Conservation (phyloP, 1,140 invertebrate genomes). For the Drosophila tani region DNA sequence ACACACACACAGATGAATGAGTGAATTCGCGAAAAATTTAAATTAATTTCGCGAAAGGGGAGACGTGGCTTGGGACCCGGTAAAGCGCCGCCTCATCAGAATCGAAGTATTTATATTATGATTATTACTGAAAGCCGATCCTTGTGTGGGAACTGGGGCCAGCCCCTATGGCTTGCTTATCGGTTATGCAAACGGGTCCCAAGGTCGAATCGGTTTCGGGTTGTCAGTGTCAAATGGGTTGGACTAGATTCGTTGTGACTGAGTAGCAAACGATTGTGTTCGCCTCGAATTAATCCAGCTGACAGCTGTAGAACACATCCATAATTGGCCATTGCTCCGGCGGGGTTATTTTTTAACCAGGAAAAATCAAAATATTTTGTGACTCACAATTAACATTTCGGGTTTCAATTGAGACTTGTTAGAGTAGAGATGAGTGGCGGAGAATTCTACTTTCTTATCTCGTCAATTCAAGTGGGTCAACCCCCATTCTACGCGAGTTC, state of each 20-base stretch:
- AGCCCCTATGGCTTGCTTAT: conserved; percentile 1
- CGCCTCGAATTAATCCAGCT: conserved; percentile 45
- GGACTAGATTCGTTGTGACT: conserved; percentile 25
- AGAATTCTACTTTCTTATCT: conserved; percentile 34
- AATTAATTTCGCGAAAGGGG: conserved; percentile 30
- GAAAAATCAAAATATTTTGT: conserved; percentile 41
- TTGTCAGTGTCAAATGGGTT: conserved; percentile 44
- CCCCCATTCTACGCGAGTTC: conserved; percentile 24
- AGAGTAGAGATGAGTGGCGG: conserved; percentile 1
- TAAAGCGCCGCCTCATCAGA: conserved; percentile 39
- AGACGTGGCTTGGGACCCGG: conserved; percentile 31
- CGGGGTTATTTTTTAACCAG: background rate
- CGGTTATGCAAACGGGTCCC: conserved; percentile 18
- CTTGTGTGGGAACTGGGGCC: conserved; percentile 46
- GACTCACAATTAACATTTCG: conserved; percentile 43
- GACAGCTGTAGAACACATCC: conserved; percentile 40
- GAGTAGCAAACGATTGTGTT: conserved; percentile 27
- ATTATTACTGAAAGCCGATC: conserved; percentile 48
- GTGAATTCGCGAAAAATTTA: conserved; percentile 58
- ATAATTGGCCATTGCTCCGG: conserved; percentile 36
- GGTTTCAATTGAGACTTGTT: conserved; percentile 32
- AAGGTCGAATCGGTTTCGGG: conserved; percentile 44
- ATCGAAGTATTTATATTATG: conserved; percentile 32
- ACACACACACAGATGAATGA: conserved; percentile 12
- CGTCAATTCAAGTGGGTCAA: conserved; percentile 35